phyloP scores from a whole-genome alignment of 2,797 vertebrate genomes.

The Platyrinchus mystaceus region DNA sequence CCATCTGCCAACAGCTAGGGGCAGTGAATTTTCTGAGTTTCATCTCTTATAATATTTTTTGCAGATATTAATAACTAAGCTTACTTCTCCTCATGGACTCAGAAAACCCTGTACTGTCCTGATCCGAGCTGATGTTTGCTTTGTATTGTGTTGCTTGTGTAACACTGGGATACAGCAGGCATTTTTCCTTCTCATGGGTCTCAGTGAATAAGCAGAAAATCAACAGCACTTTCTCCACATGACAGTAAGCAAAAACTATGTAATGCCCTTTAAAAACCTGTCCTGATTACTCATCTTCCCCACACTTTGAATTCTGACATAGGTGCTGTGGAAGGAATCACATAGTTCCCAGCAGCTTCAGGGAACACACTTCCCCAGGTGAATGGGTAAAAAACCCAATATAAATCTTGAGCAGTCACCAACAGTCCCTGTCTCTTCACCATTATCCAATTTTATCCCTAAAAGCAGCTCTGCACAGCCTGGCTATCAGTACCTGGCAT shows the following conservation, averaged over 20 bases:
- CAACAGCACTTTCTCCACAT: background rate
- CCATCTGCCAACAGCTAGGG: slow-evolving; percentile 5
- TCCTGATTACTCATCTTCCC: background rate
- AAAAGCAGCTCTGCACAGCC: background rate
- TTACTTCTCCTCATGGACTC: background rate
- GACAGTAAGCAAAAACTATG: background rate
- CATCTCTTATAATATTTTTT: background rate
- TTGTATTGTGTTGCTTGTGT: background rate
- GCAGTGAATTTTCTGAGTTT: background rate
- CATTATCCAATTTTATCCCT: background rate
- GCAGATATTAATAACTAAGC: background rate
- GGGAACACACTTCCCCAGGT: background rate
- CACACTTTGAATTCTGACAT: background rate
- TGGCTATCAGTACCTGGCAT: background rate
- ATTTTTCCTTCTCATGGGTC: background rate
- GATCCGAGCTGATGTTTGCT: background rate
- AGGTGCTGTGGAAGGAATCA: background rate
- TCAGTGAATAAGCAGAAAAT: background rate
- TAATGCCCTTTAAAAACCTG: background rate
- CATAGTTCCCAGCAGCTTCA: background rate
- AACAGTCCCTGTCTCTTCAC: background rate
- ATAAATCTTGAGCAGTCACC: background rate
- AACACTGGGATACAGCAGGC: background rate
- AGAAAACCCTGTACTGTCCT: background rate
- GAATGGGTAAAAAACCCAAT: background rate